A percentile compares a stretch with the other conserved stretches of the same genome.
Evolutionary conservation across 2,797 vertebrate genomes (phyloP).

Genomic region (Halcyon badia): DNA sequence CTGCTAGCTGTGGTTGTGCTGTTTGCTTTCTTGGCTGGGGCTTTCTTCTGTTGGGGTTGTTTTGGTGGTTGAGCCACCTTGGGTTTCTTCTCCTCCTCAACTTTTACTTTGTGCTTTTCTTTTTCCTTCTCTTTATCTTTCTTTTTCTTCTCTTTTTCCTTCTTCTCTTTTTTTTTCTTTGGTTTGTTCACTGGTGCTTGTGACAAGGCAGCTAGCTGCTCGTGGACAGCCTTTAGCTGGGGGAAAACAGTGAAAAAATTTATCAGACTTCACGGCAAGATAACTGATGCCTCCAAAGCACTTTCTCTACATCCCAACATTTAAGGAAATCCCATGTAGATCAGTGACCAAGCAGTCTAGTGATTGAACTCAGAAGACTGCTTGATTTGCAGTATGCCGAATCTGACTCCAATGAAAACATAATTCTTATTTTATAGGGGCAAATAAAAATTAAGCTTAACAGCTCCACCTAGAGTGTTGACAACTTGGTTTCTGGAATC

Average conservation of each 20-base stretch:
- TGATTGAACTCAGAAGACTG: background rate
- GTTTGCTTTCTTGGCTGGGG: conserved; percentile 91
- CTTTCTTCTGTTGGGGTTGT: conserved; percentile 84
- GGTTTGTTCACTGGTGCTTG: conserved; percentile 90
- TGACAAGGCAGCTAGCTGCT: conserved; percentile 90
- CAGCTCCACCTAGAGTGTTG: background rate
- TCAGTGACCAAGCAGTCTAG: background rate
- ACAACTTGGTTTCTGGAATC: background rate
- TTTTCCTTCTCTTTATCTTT: conserved; percentile 88
- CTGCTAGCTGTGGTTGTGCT: conserved; percentile 86
- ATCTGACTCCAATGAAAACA: background rate
- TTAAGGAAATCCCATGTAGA: background rate
- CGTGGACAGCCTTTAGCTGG: conserved; percentile 91
- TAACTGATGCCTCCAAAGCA: background rate
- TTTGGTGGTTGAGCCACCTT: conserved; percentile 87
- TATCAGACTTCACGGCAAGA: background rate
- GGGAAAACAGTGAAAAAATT: background rate
- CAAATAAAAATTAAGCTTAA: background rate
- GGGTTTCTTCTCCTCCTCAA: conserved; percentile 92
- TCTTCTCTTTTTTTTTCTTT: conserved; percentile 91
- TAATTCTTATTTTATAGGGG: background rate
- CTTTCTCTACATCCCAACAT: background rate
- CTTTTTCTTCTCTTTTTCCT: conserved; percentile 89
- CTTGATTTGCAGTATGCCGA: background rate
- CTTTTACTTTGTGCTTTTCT: conserved; percentile 84